Evolutionary conservation across 2,888 invertebrate species (phyloP).

Genomic region (Cantharis nigra): DNA sequence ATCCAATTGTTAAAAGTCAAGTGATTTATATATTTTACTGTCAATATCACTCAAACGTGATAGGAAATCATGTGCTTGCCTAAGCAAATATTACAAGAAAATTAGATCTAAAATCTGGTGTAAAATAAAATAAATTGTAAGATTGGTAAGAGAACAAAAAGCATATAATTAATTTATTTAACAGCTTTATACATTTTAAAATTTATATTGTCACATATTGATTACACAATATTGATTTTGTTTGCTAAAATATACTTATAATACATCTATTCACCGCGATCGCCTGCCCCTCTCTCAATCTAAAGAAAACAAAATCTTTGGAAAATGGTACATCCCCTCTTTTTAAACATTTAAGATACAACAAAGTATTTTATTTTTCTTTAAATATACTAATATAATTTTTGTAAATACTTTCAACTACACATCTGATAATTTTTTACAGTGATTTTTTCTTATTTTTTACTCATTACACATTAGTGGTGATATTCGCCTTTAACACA

Average conservation of each 20-base stretch:
- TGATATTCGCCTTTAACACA: constrained; percentile 15
- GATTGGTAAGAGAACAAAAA: constrained; percentile 33
- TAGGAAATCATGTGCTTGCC: background rate
- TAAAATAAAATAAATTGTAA: background rate
- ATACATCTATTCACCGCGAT: constrained; percentile 22
- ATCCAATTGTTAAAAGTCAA: background rate
- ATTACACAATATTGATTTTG: constrained; percentile 42
- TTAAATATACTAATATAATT: constrained; percentile 15
- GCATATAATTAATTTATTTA: constrained; percentile 50
- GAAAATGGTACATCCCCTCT: constrained; percentile 19
- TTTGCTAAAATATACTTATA: constrained; percentile 38
- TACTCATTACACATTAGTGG: constrained; percentile 8
- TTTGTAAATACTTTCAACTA: constrained; percentile 11
- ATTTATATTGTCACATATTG: constrained; percentile 54
- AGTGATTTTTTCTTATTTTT: constrained; percentile 2
- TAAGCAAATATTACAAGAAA: background rate
- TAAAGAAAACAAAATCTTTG: constrained; percentile 26
- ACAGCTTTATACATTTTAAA: constrained; percentile 44
- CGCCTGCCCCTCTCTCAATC: background rate
- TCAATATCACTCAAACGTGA: background rate
- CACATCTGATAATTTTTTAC: constrained; percentile 11
- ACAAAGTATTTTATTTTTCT: constrained; percentile 15
- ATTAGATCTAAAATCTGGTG: background rate
- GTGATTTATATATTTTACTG: background rate
- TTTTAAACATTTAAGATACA: constrained; percentile 23